Percentiles rank a stretch among this genome's conserved stretches.
Conservation (phyloP, 2,113 vertebrate genomes). For the Laticauda laticaudata region DNA sequence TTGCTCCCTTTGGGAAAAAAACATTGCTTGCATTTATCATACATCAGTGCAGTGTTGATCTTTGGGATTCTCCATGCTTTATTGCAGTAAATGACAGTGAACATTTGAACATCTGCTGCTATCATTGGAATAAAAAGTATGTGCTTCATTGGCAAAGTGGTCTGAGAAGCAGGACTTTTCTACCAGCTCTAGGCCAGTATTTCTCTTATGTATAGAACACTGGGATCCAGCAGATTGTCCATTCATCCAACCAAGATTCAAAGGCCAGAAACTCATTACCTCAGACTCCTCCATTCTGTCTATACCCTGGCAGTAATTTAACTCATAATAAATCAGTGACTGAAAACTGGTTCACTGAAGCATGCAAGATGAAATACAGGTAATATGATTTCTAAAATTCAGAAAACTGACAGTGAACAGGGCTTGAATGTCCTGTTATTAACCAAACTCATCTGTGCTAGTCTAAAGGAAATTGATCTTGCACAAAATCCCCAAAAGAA, state of each 20-base stretch:
- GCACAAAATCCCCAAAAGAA: neutral
- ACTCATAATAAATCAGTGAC: neutral
- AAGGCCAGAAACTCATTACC: neutral
- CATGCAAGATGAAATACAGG: neutral
- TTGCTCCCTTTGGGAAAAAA: neutral
- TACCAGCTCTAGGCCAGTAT: neutral
- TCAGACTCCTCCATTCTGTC: neutral
- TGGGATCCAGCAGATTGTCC: neutral
- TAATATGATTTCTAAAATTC: neutral
- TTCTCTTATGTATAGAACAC: neutral
- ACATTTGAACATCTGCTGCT: neutral
- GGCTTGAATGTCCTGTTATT: neutral
- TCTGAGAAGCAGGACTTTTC: neutral
- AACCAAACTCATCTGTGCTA: neutral
- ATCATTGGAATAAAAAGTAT: neutral
- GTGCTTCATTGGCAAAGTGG: neutral
- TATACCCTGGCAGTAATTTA: neutral
- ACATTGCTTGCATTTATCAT: neutral
- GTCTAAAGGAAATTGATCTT: neutral
- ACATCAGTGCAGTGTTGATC: neutral
- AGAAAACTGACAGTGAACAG: neutral
- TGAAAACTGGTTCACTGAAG: neutral
- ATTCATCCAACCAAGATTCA: neutral
- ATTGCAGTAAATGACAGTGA: neutral
- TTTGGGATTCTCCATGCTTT: neutral